Percentiles rank a stretch among this genome's conserved stretches.
Conservation (phyloP, 2,797 vertebrate species). For the Scolopax rusticola region DNA sequence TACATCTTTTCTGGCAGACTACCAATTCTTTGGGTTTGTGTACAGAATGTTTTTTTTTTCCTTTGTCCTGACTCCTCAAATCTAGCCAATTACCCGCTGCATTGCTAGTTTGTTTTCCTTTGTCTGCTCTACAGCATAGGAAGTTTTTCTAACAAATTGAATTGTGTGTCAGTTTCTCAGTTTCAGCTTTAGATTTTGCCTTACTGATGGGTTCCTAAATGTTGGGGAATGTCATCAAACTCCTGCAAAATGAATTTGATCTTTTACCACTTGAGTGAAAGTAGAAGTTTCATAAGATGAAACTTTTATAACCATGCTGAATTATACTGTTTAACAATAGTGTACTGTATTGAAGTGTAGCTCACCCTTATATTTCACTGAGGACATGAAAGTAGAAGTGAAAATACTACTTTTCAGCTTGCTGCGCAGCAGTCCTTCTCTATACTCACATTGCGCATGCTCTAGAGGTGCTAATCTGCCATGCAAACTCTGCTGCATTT, state of each 20-base stretch:
- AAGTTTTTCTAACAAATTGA: neutral
- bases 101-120: neutral
- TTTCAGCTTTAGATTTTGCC: neutral
- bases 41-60: neutral
- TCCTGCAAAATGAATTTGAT: neutral
- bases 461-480: neutral
- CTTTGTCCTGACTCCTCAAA: neutral
- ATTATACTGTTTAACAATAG: neutral
- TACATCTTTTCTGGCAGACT: neutral
- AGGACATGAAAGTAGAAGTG: neutral
- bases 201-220: neutral
- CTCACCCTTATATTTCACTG: neutral
- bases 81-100: neutral
- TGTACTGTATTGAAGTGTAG: neutral
- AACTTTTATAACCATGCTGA: neutral
- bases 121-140: neutral
- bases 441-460: neutral
- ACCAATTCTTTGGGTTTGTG: neutral
- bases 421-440: neutral
- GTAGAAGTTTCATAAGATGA: neutral
- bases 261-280: neutral
- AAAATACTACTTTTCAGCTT: neutral
- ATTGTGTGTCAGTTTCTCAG: neutral
- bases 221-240: neutral
- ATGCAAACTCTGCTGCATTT: neutral